A percentile compares a stretch with the other conserved stretches of the same genome.
Conservation (phyloP, 2,888 invertebrate species). For the Melinaea menophilus region DNA sequence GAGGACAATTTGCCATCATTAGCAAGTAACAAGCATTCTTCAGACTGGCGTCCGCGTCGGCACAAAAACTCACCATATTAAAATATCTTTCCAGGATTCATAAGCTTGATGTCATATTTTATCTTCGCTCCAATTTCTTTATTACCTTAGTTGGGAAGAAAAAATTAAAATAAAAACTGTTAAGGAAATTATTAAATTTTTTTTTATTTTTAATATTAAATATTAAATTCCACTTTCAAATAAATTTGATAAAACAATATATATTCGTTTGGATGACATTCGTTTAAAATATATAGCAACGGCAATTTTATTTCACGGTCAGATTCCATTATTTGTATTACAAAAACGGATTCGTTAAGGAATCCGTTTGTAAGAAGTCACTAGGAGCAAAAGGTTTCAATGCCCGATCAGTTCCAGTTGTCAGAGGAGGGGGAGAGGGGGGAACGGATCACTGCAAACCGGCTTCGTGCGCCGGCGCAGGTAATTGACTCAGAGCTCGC, state of each 20-base stretch:
- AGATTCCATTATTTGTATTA: constrained; percentile 1
- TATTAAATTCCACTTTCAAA: too few relatives aligned
- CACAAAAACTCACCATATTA: constrained; percentile 52
- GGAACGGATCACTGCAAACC: constrained; percentile 55
- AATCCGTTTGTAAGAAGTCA: constrained; percentile 39
- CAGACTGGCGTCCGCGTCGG: constrained; percentile 38
- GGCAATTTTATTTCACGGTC: constrained; percentile 1
- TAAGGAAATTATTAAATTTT: not conserved
- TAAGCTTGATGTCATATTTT: constrained; percentile 16
- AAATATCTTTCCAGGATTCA: constrained; percentile 28
- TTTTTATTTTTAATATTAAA: not conserved
- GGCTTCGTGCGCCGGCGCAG: constrained; percentile 70
- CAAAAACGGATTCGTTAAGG: constrained; percentile 39
- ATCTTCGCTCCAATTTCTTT: constrained; percentile 10
- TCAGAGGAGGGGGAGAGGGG: constrained; percentile 39
- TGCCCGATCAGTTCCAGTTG: constrained; percentile 55
- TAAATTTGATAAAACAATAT: too few relatives aligned
- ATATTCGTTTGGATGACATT: not conserved
- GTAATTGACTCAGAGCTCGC: constrained; percentile 61
- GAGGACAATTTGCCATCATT: constrained; percentile 60
- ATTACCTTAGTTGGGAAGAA: constrained; percentile 9
- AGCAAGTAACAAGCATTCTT: constrained; percentile 59
- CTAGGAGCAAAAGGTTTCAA: constrained; percentile 58
- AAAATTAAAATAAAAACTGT: not conserved
- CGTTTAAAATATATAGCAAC: constrained; percentile 7